phyloP scores from a whole-genome alignment of 2,797 vertebrate genomes.

The Fratercula arctica region DNA sequence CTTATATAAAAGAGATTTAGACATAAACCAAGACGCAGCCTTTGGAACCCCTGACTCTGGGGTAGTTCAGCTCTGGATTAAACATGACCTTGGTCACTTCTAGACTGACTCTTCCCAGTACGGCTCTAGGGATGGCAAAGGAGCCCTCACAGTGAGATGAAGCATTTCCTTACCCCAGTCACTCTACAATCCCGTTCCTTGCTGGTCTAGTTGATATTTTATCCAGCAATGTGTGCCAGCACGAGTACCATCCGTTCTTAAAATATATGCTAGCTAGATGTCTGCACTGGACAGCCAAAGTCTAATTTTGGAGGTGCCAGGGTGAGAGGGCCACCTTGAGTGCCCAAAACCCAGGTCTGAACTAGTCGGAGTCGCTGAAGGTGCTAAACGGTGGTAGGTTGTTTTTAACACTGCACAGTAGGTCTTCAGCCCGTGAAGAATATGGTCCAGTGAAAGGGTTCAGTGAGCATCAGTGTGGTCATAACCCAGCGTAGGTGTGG shows the following conservation, averaged over 20 bases:
- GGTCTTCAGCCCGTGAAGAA: neutral
- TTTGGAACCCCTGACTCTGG: neutral
- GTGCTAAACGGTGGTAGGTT: too few relatives aligned
- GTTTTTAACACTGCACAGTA: too few relatives aligned
- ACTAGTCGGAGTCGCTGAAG: too few relatives aligned
- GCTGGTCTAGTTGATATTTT: neutral
- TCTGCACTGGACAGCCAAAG: neutral
- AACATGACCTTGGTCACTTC: neutral
- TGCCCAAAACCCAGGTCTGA: neutral
- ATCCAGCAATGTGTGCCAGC: neutral
- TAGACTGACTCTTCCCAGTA: neutral
- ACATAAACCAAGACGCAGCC: neutral
- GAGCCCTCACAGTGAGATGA: neutral
- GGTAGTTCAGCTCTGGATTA: neutral
- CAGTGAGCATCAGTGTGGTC: neutral
- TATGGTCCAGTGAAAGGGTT: neutral
- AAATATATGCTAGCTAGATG: neutral
- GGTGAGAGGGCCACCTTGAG: neutral
- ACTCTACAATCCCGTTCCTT: neutral
- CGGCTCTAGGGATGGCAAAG: neutral
- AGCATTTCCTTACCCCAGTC: neutral
- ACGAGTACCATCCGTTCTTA: neutral
- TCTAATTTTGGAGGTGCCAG: neutral
- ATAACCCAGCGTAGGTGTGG: neutral
- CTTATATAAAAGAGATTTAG: neutral